Conservation (phyloP, 2,797 vertebrate genomes). For the Coendou prehensilis region DNA sequence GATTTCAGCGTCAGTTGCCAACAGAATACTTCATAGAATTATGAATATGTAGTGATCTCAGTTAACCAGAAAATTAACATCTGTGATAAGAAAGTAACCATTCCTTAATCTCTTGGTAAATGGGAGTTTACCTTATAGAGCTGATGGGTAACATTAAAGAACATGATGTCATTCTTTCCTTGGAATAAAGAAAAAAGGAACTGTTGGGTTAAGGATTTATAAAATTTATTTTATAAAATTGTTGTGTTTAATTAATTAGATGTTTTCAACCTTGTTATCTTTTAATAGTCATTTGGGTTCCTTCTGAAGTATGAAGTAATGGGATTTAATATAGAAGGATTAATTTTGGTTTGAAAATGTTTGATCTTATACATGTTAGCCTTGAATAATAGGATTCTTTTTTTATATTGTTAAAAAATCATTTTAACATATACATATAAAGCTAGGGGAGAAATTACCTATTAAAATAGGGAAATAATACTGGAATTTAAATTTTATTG, state of each 20-base stretch:
- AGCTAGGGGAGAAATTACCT: neutral
- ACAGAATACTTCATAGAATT: neutral
- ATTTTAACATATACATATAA: neutral
- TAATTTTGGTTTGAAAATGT: slow-evolving; percentile 49
- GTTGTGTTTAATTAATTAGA: slow-evolving; percentile 9
- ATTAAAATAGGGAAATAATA: slow-evolving; percentile 7
- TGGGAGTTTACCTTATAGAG: slow-evolving; percentile 59
- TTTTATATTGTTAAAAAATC: neutral
- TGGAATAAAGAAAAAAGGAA: slow-evolving; percentile 34
- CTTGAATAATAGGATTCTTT: neutral
- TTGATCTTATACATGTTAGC: neutral
- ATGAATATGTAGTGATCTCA: slow-evolving; percentile 65
- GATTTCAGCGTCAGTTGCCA: slow-evolving; percentile 42
- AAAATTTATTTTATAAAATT: slow-evolving; percentile 41
- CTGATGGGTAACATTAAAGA: slow-evolving; percentile 35
- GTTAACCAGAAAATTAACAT: slow-evolving; percentile 73
- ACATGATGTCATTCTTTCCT: neutral
- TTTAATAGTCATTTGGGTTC: slow-evolving; percentile 46
- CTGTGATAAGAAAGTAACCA: slow-evolving; percentile 50
- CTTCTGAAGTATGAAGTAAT: slow-evolving; percentile 9
- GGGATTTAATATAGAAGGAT: slow-evolving; percentile 53
- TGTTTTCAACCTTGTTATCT: slow-evolving; percentile 29
- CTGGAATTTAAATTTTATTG: slow-evolving; percentile 21
- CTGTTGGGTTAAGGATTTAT: slow-evolving; percentile 17
- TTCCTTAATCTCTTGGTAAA: slow-evolving; percentile 64